Evolutionary conservation across 2,797 vertebrate genomes (phyloP).

Genomic region (Poliocrania exsul): DNA sequence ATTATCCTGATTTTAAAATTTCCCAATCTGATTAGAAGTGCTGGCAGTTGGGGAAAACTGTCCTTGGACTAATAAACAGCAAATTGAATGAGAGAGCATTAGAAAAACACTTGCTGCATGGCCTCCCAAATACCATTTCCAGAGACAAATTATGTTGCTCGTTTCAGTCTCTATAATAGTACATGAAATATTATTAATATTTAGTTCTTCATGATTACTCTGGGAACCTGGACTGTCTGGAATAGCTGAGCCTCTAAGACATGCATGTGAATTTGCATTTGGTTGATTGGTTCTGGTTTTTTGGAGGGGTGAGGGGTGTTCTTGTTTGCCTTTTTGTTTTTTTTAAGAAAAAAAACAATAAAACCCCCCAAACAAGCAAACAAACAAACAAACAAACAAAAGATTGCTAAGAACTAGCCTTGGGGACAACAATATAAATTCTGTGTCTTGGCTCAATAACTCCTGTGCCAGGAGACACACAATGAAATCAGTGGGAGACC

Average conservation of each 20-base stretch:
- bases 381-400: background rate
- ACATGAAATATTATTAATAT: background rate
- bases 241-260: background rate
- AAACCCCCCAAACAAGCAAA: background rate
- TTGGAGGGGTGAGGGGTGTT: accelerated
- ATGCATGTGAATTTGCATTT: background rate
- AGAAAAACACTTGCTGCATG: background rate
- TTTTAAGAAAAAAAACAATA: background rate
- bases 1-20: background rate
- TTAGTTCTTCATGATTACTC: background rate
- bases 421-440: background rate
- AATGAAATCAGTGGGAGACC: background rate
- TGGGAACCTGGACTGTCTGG: background rate
- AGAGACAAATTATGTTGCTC: background rate
- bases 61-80: conserved; percentile 20
- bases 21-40: background rate
- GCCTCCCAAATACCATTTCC: background rate
- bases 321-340: background rate
- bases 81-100: background rate
- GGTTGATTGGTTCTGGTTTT: accelerated
- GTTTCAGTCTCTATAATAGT: background rate
- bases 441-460: background rate
- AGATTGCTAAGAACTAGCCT: background rate
- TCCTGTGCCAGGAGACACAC: background rate
- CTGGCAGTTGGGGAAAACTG: background rate